Evolutionary conservation across 2,888 invertebrate genomes (phyloP), one percentile per base, ranked within the genome.

Genomic region (Urechis unicinctus): DNA sequence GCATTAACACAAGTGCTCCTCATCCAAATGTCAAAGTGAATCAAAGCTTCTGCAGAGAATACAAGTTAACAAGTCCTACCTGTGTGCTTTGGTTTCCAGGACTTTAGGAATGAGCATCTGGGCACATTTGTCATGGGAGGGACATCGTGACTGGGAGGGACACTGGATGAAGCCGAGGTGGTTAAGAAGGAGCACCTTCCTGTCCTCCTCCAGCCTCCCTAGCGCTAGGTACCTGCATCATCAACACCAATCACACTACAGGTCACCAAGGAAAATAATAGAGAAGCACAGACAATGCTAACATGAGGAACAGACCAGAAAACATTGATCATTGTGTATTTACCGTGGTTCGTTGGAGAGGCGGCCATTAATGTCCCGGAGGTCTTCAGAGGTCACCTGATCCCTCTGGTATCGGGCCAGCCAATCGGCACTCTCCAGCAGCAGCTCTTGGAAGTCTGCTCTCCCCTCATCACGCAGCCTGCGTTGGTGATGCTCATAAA

Each of bases 111-210:
- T 85, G 51, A 88, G 80, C 57, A 61, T 61, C 42, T 76, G 75
- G 22, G 72, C 66, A 64, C 75, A 76, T 36, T 56, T 55, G 42
- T 73, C 70, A 25, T 66, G 62, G 63, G 69, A 74, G 53, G 93
- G 93, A 75, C 96, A 96, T 76, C 94, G 91, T 78, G 94, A 94
- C 53, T 89, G 82, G 78, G 92, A 90, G 17, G 95, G 94, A 77
- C 91, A 91, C 80, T 95, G 93, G 55, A 95, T 89, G 79, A 96
- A 96, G 57, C 94, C 93, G 45, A 95, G 81, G 79, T 95, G 95
- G 78, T 94, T 93, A 71, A 94, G 89, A 59, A 97, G 82, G 86
- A 96, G 90, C 65, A 94, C 82, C 77, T 93, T 91, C 61, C 97
- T 82, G 74, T 96, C 94, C 79, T 94, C 93, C 80, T 94, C 93